These are phyloP conservation scores for Scartelaos histophorus DNA, from an alignment of 2,113 vertebrate genomes.

Conservation along the genomic window DNA sequence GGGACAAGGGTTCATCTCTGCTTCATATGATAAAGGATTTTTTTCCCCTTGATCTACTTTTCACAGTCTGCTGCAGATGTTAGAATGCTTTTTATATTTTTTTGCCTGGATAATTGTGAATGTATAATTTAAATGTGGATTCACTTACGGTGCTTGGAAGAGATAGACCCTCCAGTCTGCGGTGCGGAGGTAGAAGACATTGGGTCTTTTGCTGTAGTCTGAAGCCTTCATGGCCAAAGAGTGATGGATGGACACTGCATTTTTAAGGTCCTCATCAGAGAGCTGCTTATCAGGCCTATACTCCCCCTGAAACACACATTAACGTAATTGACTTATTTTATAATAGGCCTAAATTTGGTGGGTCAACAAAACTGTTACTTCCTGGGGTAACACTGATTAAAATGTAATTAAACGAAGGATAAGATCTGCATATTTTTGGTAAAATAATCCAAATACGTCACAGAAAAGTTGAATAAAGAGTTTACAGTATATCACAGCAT, in stretches of 20 bases:
- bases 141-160: constrained; percentile 91
- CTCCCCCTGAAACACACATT: constrained; percentile 80
- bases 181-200: constrained; percentile 96
- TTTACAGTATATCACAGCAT: neutral
- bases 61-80: neutral
- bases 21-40: constrained; percentile 6
- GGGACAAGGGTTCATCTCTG: constrained; percentile 10
- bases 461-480: neutral
- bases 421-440: neutral
- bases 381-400: neutral
- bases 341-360: neutral
- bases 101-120: constrained; percentile 1
- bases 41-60: constrained; percentile 3
- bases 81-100: neutral
- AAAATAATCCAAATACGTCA: neutral
- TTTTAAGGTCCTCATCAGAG: constrained; percentile 93
- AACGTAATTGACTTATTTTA: neutral
- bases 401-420: neutral
- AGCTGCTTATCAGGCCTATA: constrained; percentile 90
- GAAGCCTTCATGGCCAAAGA: constrained; percentile 90
- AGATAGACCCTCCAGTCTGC: constrained; percentile 98
- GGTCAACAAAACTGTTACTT: neutral
- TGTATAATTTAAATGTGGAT: neutral
- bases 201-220: constrained; percentile 96
- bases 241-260: constrained; percentile 97